Evolutionary conservation across 2,888 invertebrate genomes (phyloP), one percentile per base, ranked within the genome.

Genomic region (Hipparchia sbordonii): DNA sequence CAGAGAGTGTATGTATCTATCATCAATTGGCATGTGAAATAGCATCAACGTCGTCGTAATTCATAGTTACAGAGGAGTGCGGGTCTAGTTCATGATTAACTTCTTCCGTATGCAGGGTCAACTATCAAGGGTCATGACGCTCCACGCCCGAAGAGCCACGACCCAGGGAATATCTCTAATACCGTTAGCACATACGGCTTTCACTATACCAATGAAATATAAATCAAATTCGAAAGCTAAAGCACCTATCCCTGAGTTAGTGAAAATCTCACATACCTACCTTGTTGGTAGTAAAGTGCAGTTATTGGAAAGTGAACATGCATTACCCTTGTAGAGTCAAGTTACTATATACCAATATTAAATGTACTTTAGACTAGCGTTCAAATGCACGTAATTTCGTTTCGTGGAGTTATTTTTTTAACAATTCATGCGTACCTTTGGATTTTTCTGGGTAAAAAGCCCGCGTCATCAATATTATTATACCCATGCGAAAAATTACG

Each of bases 91-190:
- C 84, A 82, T 90, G 90, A 92, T 91, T 91, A 89, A 89, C 88
- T 86, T 87, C 91, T 92, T 92, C 92, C 92, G 90, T 83, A 85
- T 85, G 81, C 82, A 86, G 90, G 91, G 91, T 91, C 91, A 91
- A 85, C 83, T 79, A 84, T 84, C 84, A 82, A 82, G 85, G 91
- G 91, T 91, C 91, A 89, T 79, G 84, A 80, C 75, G 72, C 68
- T 12, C 68, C 68, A 61, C 68, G 73, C 23, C 60, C 67, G 70
- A 33, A 67, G 71, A 46, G 46, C 63, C 52, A 33, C 48, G 74
- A 71, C 72, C 71, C 72, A 62, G 72, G 74, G 77, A 73, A 69
- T 76, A 75, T 73, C 63, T 74, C 60, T 51, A 45, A 70, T 73
- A 72, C 74, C 76, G 75, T 76, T 76, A 71, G 65, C 68, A 69